Evolutionary conservation across 2,888 invertebrate species (phyloP).

Genomic region (Ichneumoninae sp.): DNA sequence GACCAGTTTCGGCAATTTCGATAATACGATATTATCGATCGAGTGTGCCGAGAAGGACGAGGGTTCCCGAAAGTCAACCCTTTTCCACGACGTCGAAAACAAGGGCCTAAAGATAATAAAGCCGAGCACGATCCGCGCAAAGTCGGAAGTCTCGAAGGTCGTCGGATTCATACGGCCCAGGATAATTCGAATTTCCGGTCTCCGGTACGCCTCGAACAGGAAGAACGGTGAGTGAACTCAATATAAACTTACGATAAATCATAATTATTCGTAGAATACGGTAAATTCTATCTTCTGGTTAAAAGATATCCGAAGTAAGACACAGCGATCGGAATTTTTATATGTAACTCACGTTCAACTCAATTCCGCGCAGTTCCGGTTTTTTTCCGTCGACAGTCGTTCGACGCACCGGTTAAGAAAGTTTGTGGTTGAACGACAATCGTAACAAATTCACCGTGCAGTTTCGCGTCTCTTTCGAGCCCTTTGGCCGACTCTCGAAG

Average conservation of each 20-base stretch:
- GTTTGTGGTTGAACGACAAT: conserved; percentile 47
- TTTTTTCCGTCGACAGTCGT: conserved; percentile 46
- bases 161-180: conserved; percentile 48
- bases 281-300: not conserved
- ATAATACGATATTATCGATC: not conserved
- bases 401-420: conserved; percentile 68
- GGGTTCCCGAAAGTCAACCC: not conserved
- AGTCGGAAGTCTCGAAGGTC: conserved; percentile 68
- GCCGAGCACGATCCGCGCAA: conserved; percentile 47
- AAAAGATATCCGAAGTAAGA: not conserved
- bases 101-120: conserved; percentile 4
- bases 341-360: not conserved
- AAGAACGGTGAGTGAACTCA: conserved; percentile 63
- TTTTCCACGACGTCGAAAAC: not conserved
- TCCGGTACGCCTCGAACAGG: conserved; percentile 53
- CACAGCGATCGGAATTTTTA: not conserved
- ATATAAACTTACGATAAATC: conserved; percentile 26
- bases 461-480: not conserved
- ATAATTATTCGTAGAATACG: not conserved
- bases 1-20: no score
- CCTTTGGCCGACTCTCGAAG: not conserved
- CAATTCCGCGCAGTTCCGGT: conserved; percentile 37
- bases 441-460: not conserved
- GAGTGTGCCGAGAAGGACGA: not conserved
- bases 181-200: conserved; percentile 65